These are phyloP conservation scores for Caenorhabditis drosophilae DNA, from an alignment of 2,888 invertebrate genomes.

Conservation along the genomic window DNA sequence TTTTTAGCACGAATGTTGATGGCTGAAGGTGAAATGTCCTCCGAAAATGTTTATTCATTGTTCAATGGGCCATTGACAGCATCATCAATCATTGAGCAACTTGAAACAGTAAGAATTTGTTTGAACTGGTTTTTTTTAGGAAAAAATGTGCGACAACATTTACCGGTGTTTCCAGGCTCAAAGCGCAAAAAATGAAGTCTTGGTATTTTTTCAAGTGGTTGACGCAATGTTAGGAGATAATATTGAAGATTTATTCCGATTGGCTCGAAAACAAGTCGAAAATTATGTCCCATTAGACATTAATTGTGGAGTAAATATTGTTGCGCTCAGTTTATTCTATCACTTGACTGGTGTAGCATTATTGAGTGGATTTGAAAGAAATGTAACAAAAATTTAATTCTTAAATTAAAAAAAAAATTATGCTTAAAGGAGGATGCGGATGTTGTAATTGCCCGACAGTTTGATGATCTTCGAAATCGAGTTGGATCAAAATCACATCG, in stretches of 20 bases:
- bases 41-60: constrained; percentile 5
- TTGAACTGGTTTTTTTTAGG: too few relatives aligned
- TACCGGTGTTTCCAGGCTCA: too few relatives aligned
- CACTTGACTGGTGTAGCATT: constrained; percentile 22
- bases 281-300: constrained; percentile 20
- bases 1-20: constrained; percentile 25
- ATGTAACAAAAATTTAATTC: background rate
- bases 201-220: constrained; percentile 16
- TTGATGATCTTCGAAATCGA: constrained; percentile 28
- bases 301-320: constrained; percentile 24
- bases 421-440: constrained; percentile 18
- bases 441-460: constrained; percentile 15
- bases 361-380: constrained; percentile 21
- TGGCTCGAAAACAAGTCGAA: constrained; percentile 14
- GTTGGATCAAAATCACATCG: constrained; percentile 12
- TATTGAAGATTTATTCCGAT: constrained; percentile 27
- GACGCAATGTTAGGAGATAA: constrained; percentile 31
- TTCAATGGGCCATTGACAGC: constrained; percentile 33
- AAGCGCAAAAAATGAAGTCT: constrained; percentile 10
- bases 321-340: constrained; percentile 32
- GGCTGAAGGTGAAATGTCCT: constrained; percentile 20
- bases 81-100: constrained; percentile 23
- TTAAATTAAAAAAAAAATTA: background rate
- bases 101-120: too few relatives aligned
- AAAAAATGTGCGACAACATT: too few relatives aligned